Base-by-base conservation (phyloP, 2,888 invertebrate species). In the Diarsia dahlii region DNA sequence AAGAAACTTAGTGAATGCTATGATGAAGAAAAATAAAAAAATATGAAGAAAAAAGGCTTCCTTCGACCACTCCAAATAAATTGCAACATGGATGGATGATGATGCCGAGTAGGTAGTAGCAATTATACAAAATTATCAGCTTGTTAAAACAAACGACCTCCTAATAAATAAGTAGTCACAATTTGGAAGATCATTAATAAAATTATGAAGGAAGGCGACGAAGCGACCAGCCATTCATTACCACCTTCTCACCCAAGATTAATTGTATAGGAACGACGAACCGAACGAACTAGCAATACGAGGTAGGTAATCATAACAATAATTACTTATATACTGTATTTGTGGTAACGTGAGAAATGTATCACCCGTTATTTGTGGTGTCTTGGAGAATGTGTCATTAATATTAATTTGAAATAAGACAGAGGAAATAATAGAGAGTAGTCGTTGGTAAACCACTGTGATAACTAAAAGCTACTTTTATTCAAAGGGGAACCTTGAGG, bases 201-300 rank as follows among this genome's bases (percentile, higher is more conserved):
- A 81, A 79, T 83, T 80, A 76, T 74, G 71, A 82, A 69, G 34
- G 72, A 67, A 70, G 34, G 75, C 65, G 83, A 77, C 76, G 74
- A 68, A 74, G 72, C 72, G 69, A 52, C 76, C 68, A 69, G n/a
- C 75, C 66, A 78, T 84, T 80, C 72, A 84, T 86, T 80, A 84
- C 28, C 58, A 62, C 28, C 62, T 62, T 46, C 70, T 62, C 50
- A 66, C 71, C 62, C 60, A 78, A 76, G 85, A 83, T 83, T 82
- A 83, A 85, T 85, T 77, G 71, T 52, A 28, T 48, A 63, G n/a
- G 68, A 71, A 76, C 60, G 56, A 54, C 58, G 50, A 39, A 34
- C 50, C n/a, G 56, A 45, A 81, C 13, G 65, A 54, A 50, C 60
- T 48, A 45, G 62, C 18, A 54, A 46, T 54, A 68, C 15, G 68